These are phyloP conservation scores for Listronotus bonariensis DNA, from an alignment of 1,140 invertebrate species.

Conservation along the genomic window DNA sequence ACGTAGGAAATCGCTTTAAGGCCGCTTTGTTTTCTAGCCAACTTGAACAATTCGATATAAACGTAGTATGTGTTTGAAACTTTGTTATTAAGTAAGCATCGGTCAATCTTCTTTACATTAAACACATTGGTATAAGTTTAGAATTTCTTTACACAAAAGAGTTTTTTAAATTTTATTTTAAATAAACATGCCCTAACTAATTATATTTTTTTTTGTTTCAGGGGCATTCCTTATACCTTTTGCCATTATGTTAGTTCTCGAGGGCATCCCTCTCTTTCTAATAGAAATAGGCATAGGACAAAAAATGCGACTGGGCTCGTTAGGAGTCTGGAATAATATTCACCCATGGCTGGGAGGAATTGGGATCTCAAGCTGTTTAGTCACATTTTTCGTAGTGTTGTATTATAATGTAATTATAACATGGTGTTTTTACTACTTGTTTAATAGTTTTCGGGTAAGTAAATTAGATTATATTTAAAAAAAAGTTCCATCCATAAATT, in stretches of 20 bases:
- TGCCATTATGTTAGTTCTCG: conserved; percentile 88
- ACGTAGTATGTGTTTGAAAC: no score
- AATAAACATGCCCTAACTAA: not conserved
- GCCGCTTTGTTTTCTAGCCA: no score
- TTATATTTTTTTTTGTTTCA: conserved; percentile 57
- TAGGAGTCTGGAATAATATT: conserved; percentile 93
- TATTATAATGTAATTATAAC: conserved; percentile 99
- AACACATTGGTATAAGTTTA: no score
- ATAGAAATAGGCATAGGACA: conserved; percentile 94
- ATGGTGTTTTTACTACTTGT: conserved; percentile 96
- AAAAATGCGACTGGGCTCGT: conserved; percentile 82
- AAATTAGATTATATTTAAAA: not conserved
- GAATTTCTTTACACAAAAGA: no score
- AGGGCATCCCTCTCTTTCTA: conserved; percentile 91
- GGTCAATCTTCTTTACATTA: no score
- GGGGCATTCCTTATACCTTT: conserved; percentile 98
- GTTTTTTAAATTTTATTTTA: not conserved
- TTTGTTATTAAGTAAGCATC: no score
- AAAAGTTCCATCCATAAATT: no score
- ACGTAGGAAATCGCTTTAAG: no score
- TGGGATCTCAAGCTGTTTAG: conserved; percentile 87
- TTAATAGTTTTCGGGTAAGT: conserved; percentile 84
- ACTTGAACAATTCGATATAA: no score
- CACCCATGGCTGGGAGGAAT: conserved; percentile 91
- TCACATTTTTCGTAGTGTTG: conserved; percentile 88